Base-by-base conservation (phyloP, 2,797 vertebrate species). In the Sebastolobus alascanus region DNA sequence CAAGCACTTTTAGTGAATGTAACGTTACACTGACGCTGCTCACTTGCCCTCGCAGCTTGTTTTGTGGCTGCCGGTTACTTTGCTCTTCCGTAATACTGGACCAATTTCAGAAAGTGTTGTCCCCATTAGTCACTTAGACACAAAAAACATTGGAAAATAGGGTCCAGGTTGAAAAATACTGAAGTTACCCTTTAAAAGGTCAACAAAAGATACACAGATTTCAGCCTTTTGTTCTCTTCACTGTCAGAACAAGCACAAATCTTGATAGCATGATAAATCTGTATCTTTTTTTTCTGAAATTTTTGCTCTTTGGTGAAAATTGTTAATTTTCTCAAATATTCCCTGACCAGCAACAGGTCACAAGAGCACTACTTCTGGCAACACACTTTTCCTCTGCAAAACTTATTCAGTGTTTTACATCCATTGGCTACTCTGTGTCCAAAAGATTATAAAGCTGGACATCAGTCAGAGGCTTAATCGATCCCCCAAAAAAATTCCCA, bases 401-500 rank as follows among this genome's bases (percentile, higher is more conserved):
- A 70, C 18, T 0, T 1, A 37, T 64, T 76, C 11, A 59, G 68
- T 71, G 55, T 52, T 66, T 82, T 52, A 68, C 12, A 80, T 52
- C 33, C 58, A 87, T 22, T 77, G 63, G 40, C 67, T 61, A 18
- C 55, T 55, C 4, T 22, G 29, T 31, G 55, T 55, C 9, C 22
- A 64, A 60, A 72, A 61, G 61, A 75, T 79, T 64, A 65, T 22
- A 61, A 75, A 66, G 40, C 77, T 58, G 56, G 4, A 73, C 65
- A 84, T 86, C 37, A 79, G 79, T 80, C 75, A 77, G 31, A 77
- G 16, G 22, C 50, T 56, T 18, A 55, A 84, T 79, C 43, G 25
- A 82, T 70, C 9, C 25, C 25, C 18, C 27, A 31, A 70, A 12
- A 37, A 37, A 80, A 40, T 31, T 63, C 73, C 72, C 35, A 52